Conservation (phyloP, 2,888 invertebrate species). For the Torymus aiolomorphi region DNA sequence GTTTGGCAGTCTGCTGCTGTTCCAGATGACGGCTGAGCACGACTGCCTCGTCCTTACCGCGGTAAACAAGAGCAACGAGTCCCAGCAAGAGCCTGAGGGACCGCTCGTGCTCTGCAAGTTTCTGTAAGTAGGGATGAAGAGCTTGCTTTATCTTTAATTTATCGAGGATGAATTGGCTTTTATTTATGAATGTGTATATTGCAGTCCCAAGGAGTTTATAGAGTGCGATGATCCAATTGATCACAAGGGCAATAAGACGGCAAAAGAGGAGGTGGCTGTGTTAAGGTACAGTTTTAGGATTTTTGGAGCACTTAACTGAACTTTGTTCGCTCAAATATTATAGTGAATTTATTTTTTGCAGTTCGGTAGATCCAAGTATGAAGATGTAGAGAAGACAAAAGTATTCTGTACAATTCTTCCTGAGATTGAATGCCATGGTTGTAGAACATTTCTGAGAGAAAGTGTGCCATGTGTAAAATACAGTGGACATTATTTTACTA, state of each 20-base stretch:
- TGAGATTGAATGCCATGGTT: slow-evolving; percentile 94
- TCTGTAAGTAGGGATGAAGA: slow-evolving; percentile 77
- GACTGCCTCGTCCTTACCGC: slow-evolving; percentile 61
- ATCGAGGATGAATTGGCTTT: too few relatives aligned
- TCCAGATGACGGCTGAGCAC: too few relatives aligned
- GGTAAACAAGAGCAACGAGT: slow-evolving; percentile 60
- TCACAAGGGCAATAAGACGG: slow-evolving; percentile 93
- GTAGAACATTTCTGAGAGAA: slow-evolving; percentile 86
- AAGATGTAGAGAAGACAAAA: slow-evolving; percentile 92
- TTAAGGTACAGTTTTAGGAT: slow-evolving; percentile 78
- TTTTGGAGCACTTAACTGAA: too few relatives aligned
- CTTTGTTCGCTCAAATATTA: too few relatives aligned
- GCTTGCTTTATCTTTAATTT: too few relatives aligned
- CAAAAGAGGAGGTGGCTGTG: slow-evolving; percentile 87
- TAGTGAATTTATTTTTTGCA: slow-evolving; percentile 66
- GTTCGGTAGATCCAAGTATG: slow-evolving; percentile 94
- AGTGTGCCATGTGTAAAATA: slow-evolving; percentile 95
- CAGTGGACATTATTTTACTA: slow-evolving; percentile 96
- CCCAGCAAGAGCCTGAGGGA: slow-evolving; percentile 77
- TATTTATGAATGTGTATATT: neutral
- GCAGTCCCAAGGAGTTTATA: slow-evolving; percentile 84
- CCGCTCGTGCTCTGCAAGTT: slow-evolving; percentile 86
- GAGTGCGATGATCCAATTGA: slow-evolving; percentile 93
- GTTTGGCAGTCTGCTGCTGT: slow-evolving; percentile 5
- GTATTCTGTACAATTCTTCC: slow-evolving; percentile 89